phyloP scores from a whole-genome alignment of 2,888 invertebrate species.

The Philereme transversata region DNA sequence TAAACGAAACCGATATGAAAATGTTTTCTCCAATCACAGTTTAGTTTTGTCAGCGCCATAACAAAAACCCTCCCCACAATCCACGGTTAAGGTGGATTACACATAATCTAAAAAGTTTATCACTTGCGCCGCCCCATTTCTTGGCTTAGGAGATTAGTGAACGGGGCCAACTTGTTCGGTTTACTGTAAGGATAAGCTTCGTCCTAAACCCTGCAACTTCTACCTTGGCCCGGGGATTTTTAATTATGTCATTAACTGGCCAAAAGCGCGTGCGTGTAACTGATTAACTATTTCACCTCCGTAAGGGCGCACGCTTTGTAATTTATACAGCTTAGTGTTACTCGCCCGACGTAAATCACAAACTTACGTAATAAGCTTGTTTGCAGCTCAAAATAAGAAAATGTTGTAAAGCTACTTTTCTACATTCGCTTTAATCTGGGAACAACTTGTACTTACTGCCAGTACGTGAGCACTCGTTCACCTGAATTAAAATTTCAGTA shows the following conservation, averaged over 20 bases:
- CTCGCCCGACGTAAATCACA: constrained; percentile 45
- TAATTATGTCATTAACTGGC: constrained; percentile 75
- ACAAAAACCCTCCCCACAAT: constrained; percentile 6
- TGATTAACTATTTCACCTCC: constrained; percentile 72
- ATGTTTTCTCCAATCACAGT: too few species aligned
- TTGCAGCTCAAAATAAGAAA: constrained; percentile 17
- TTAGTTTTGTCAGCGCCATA: not conserved
- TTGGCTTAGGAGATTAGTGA: constrained; percentile 78
- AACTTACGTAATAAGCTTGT: constrained; percentile 18
- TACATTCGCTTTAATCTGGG: constrained; percentile 36
- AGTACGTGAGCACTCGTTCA: constrained; percentile 45
- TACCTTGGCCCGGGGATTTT: constrained; percentile 68
- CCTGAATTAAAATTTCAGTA: constrained; percentile 52
- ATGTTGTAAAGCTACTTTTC: constrained; percentile 22
- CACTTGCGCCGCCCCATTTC: constrained; percentile 63
- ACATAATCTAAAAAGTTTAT: constrained; percentile 57
- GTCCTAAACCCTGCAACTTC: constrained; percentile 41
- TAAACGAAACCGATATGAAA: too few species aligned
- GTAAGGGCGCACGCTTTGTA: constrained; percentile 62
- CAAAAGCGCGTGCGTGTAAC: constrained; percentile 67
- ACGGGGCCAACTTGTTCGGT: constrained; percentile 73
- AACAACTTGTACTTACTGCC: constrained; percentile 44
- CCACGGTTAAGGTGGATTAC: constrained; percentile 16
- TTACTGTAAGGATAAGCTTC: constrained; percentile 70
- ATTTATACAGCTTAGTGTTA: constrained; percentile 63